phyloP scores from a whole-genome alignment of 2,113 vertebrate species.

The Girardinichthys multiradiatus region DNA sequence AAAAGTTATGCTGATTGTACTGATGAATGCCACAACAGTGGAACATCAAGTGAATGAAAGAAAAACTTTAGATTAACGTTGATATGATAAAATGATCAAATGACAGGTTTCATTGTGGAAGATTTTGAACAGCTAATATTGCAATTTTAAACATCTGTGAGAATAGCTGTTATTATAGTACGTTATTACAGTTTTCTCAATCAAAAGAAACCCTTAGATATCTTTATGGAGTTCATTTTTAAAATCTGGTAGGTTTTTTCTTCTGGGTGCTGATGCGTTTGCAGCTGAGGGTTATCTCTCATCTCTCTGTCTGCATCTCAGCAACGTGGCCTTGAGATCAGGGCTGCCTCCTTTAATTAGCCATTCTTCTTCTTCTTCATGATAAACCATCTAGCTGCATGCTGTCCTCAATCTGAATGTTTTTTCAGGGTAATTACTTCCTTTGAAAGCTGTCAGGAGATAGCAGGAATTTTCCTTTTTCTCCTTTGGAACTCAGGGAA shows the following conservation, averaged over 20 bases:
- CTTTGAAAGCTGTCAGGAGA: constrained; percentile 51
- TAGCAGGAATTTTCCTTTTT: constrained; percentile 14
- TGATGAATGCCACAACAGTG: too few species aligned
- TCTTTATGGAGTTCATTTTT: constrained; percentile 3
- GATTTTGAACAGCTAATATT: too few species aligned
- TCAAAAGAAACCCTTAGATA: neutral
- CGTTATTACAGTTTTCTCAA: too few species aligned
- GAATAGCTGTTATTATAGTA: too few species aligned
- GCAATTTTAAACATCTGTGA: too few species aligned
- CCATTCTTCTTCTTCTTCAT: constrained; percentile 34
- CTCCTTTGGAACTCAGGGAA: constrained; percentile 1
- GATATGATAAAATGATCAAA: too few species aligned
- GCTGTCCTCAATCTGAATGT: constrained; percentile 71
- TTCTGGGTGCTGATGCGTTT: constrained; percentile 9
- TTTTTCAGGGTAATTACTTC: constrained; percentile 70
- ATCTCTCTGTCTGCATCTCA: constrained; percentile 3
- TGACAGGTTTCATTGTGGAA: too few species aligned
- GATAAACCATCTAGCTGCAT: constrained; percentile 51
- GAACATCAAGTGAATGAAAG: too few species aligned
- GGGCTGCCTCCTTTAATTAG: constrained; percentile 72
- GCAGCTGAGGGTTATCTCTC: constrained; percentile 23
- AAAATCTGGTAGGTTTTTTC: neutral
- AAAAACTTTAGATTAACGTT: too few species aligned
- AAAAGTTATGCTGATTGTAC: too few species aligned
- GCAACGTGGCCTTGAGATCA: constrained; percentile 44